These are phyloP conservation scores for Halesus radiatus DNA, from an alignment of 1,140 invertebrate species.

Conservation along the genomic window DNA sequence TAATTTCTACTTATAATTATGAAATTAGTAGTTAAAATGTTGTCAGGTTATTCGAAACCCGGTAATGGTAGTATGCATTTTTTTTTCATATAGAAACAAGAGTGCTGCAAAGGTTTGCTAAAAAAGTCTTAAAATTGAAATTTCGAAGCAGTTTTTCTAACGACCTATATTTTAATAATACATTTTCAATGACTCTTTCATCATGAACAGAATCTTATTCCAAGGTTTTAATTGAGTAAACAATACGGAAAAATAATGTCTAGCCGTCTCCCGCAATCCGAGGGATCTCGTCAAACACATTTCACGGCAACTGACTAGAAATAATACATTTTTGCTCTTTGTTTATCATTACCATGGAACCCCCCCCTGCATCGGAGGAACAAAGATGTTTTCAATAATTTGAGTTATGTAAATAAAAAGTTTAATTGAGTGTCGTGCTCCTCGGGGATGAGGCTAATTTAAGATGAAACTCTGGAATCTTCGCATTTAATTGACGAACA, in stretches of 20 bases:
- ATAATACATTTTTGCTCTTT: constrained; percentile 29
- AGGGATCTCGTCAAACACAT: constrained; percentile 47
- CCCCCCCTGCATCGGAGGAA: neutral
- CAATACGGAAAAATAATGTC: constrained; percentile 56
- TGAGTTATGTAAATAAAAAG: constrained; percentile 21
- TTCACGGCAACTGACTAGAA: constrained; percentile 30
- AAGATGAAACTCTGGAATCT: neutral
- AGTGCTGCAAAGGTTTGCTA: too few species aligned
- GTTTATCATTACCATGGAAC: constrained; percentile 22
- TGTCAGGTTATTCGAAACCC: too few species aligned
- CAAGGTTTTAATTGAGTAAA: constrained; percentile 57
- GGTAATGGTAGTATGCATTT: too few species aligned
- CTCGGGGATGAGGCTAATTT: neutral
- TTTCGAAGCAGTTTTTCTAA: too few species aligned
- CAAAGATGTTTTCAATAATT: constrained; percentile 33
- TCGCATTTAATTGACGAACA: neutral
- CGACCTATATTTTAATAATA: too few species aligned
- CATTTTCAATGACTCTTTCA: too few species aligned
- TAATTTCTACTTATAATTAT: too few species aligned
- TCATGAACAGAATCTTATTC: constrained; percentile 54
- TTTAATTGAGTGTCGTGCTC: neutral
- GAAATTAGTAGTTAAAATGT: too few species aligned
- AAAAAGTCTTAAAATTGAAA: too few species aligned
- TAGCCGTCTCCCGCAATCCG: constrained; percentile 40
- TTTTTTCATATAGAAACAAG: too few species aligned